A percentile compares a stretch with the other conserved stretches of the same genome.
Evolutionary conservation across 2,113 vertebrate species (phyloP).

Genomic region (Microcebus ravelobensis): DNA sequence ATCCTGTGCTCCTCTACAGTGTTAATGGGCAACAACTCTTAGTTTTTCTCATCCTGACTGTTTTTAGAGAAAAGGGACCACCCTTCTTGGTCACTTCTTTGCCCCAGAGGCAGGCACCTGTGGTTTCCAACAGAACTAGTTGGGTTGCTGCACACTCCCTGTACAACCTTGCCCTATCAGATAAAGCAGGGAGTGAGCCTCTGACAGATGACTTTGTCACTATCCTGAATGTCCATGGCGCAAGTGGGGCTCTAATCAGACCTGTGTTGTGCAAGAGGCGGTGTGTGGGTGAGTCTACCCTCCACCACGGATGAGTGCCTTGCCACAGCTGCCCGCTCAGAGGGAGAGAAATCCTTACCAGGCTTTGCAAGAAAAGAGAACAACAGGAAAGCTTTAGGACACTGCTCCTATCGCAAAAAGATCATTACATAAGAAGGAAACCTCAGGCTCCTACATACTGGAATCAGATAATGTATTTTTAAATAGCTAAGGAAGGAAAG

Average conservation of each 20-base stretch:
- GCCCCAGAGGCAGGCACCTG: neutral
- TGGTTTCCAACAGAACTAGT: neutral
- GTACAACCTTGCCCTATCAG: neutral
- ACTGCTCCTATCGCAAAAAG: neutral
- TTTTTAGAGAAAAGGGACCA: neutral
- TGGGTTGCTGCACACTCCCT: neutral
- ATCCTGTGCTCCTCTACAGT: neutral
- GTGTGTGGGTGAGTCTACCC: neutral
- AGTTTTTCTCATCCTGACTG: neutral
- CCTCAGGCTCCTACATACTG: neutral
- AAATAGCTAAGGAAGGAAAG: neutral
- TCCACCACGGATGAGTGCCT: neutral
- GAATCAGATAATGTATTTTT: conserved; percentile 15
- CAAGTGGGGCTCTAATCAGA: conserved; percentile 10
- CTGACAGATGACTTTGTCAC: neutral
- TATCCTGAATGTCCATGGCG: neutral
- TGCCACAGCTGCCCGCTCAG: neutral
- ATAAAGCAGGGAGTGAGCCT: conserved; percentile 49
- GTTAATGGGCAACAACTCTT: neutral
- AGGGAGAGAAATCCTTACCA: neutral
- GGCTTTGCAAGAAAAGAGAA: conserved; percentile 19
- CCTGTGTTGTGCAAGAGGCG: conserved; percentile 42
- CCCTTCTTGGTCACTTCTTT: neutral
- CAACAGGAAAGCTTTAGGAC: neutral
- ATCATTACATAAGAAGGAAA: neutral